Conservation (phyloP, 2,113 vertebrate genomes). For the Eleginops maclovinus region DNA sequence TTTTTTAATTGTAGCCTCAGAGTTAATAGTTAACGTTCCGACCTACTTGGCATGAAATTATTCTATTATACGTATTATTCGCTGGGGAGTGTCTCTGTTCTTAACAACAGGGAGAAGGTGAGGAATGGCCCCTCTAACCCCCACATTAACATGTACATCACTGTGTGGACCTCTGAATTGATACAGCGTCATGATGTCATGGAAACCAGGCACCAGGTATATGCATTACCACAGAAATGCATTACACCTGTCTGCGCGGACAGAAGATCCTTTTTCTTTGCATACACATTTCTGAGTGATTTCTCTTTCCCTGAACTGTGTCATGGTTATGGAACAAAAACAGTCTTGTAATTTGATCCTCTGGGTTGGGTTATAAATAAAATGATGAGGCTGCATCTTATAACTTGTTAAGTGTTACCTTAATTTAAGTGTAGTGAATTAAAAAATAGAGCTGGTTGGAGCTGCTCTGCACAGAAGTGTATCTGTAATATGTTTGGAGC, state of each 20-base stretch:
- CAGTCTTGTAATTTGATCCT: slow-evolving; percentile 19
- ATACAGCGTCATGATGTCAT: slow-evolving; percentile 35
- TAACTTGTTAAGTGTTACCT: background rate
- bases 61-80: background rate
- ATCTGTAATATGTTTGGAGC: background rate
- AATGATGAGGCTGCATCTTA: background rate
- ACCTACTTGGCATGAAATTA: slow-evolving; percentile 58
- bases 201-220: slow-evolving; percentile 38
- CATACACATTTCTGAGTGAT: slow-evolving; percentile 30
- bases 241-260: slow-evolving; percentile 10
- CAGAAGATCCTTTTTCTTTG: slow-evolving; percentile 32
- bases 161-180: slow-evolving; percentile 37
- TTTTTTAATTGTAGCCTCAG: slow-evolving; percentile 65
- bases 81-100: slow-evolving; percentile 39
- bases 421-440: background rate
- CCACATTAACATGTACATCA: slow-evolving; percentile 36
- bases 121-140: slow-evolving; percentile 20
- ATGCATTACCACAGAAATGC: slow-evolving; percentile 25
- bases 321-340: slow-evolving; percentile 23
- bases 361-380: background rate
- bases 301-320: background rate
- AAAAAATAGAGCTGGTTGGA: background rate
- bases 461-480: background rate
- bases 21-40: slow-evolving; percentile 63
- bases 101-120: slow-evolving; percentile 16